Evolutionary conservation across 2,113 vertebrate genomes (phyloP).

Genomic region (Ailuropoda melanoleuca): DNA sequence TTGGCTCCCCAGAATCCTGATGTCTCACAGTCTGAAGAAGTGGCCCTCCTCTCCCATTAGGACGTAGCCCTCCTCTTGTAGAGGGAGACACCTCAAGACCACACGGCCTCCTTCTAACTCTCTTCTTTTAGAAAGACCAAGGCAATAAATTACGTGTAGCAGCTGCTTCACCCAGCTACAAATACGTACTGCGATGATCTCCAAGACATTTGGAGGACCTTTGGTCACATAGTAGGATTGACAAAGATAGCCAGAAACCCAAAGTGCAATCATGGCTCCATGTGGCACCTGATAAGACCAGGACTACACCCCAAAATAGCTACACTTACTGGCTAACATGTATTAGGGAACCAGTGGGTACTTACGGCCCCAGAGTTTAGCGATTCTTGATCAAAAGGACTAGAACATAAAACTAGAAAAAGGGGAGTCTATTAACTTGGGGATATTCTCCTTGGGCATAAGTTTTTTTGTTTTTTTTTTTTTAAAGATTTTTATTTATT

Average conservation of each 20-base stretch:
- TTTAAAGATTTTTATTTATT: too few species aligned
- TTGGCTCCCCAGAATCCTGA: not conserved
- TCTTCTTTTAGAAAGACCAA: not conserved
- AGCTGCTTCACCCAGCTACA: too few species aligned
- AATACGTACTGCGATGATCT: not conserved
- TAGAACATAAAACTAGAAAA: not conserved
- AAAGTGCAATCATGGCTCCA: not conserved
- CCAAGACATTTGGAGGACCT: not conserved
- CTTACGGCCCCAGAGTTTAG: not conserved
- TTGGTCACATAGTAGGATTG: not conserved
- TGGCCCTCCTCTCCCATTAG: accelerated
- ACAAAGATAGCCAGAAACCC: not conserved
- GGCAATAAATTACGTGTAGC: not conserved
- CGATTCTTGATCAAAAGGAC: not conserved
- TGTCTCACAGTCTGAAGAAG: not conserved
- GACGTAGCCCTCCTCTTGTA: not conserved
- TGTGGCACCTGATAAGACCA: not conserved
- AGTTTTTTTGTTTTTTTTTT: too few species aligned
- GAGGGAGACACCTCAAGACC: not conserved
- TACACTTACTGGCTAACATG: too few species aligned
- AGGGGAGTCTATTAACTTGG: not conserved
- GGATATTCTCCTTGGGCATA: not conserved
- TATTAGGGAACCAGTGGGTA: not conserved
- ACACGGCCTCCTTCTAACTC: too few species aligned
- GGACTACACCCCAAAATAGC: not conserved